Conservation (phyloP, 1,140 invertebrate species). For the Diorhabda sublineata region DNA sequence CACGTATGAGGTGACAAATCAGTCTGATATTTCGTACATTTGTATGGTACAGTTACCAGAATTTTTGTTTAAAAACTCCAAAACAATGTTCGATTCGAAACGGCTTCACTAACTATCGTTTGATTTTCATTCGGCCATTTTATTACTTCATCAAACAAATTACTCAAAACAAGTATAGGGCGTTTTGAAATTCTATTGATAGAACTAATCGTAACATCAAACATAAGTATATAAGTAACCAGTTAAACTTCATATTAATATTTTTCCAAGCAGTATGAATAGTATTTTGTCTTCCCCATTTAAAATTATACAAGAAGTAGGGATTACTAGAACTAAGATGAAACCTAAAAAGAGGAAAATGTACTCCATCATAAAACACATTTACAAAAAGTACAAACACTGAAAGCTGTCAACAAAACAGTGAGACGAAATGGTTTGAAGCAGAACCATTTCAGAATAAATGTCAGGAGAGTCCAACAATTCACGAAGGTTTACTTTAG, state of each 20-base stretch:
- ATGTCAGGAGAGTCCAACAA: too few relatives aligned
- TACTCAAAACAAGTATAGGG: background rate
- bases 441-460: too few relatives aligned
- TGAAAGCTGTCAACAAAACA: too few relatives aligned
- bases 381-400: too few relatives aligned
- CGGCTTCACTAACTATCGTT: slow-evolving; percentile 18
- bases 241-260: too few relatives aligned
- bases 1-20: too few relatives aligned
- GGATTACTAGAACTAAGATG: too few relatives aligned
- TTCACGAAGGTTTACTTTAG: too few relatives aligned
- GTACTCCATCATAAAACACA: too few relatives aligned
- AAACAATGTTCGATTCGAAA: slow-evolving; percentile 29
- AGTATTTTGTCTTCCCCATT: background rate
- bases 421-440: too few relatives aligned
- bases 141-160: background rate
- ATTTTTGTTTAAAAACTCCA: slow-evolving; percentile 32
- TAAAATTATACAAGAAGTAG: slow-evolving; percentile 3
- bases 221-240: slow-evolving; percentile 6
- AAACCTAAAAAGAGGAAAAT: too few relatives aligned
- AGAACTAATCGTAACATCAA: slow-evolving; percentile 1
- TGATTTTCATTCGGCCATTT: background rate
- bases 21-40: too few relatives aligned
- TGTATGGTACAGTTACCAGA: slow-evolving; percentile 25
- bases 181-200: background rate
- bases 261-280: background rate